Base-by-base conservation (phyloP, 92 coral and sea anemone genomes). In the Porites cylindrica region DNA sequence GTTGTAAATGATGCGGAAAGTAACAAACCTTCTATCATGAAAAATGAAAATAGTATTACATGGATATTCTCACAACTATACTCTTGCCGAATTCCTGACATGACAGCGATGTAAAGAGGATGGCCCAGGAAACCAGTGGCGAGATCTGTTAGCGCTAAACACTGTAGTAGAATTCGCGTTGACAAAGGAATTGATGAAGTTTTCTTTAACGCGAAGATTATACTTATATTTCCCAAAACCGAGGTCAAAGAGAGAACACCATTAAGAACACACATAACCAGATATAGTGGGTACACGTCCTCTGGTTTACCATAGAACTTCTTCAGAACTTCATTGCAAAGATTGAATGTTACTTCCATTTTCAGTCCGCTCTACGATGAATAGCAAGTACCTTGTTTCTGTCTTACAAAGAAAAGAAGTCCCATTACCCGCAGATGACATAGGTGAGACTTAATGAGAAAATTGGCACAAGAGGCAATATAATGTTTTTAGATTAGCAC, bases 101-200 rank as follows among this genome's bases (percentile, higher is more conserved):
- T 58, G 51, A 81, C 76, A 32, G 76, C 85, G 64, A 81, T 54
- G 58, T 81, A 81, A 72, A 68, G 24, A 68, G 85, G 77, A 51
- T 69, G 85, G 6, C 66, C 67, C 9, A 81, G 10, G 1, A 69
- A 9, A 4, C 85, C 85, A 68, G 8, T 52, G 66, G 54, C 8
- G 7, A 81, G 53, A 68, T 81, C 85, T 16, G 85, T 81, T 1
- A 66, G 10, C 6, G 85, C 67, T 60, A 81, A 53, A n/a, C 85
- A 53, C 14, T 68, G 53, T 76, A 81, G 10, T 51, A 81, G 20
- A 54, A 69, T 69, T 56, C 76, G 14, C 11, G 76, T 5, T 6
- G 85, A 24, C 51, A 67, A 16, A 1, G 77, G 77, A 54, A 81
- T 54, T 12, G 68, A 81, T 16, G 77, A 81, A 9, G 77, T 76